phyloP scores from a whole-genome alignment of 2,113 vertebrate genomes.

The Sitta europaea region DNA sequence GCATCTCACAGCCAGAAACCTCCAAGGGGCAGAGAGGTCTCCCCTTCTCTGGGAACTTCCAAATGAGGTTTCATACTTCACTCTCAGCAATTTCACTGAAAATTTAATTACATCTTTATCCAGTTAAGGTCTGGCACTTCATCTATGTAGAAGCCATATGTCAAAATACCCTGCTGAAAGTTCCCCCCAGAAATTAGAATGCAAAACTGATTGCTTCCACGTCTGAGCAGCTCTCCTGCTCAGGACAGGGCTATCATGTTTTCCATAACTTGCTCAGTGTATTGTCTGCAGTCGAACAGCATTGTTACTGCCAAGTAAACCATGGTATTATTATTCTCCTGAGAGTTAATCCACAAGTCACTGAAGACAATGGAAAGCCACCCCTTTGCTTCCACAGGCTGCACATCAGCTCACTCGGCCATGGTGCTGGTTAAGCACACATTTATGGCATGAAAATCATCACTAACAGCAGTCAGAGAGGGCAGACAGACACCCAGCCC shows the following conservation, averaged over 20 bases:
- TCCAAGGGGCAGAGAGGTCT: background rate
- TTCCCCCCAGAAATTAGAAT: background rate
- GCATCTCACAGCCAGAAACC: background rate
- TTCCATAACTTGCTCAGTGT: slow-evolving; percentile 16
- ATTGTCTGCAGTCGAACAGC: slow-evolving; percentile 41
- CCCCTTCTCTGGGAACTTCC: background rate
- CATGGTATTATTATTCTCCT: slow-evolving; percentile 19
- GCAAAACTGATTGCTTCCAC: background rate
- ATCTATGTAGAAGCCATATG: background rate
- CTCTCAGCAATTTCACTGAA: background rate
- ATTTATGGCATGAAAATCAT: background rate
- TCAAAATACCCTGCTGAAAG: background rate
- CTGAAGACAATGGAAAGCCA: slow-evolving; percentile 23
- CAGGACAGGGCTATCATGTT: slow-evolving; percentile 27
- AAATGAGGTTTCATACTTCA: background rate
- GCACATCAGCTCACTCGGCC: background rate
- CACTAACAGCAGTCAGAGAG: background rate
- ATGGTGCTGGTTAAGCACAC: background rate
- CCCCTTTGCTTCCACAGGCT: background rate
- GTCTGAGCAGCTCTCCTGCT: background rate
- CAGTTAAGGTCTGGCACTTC: background rate
- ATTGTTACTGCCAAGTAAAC: slow-evolving; percentile 55
- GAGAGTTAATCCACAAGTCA: slow-evolving; percentile 31
- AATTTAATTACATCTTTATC: background rate
- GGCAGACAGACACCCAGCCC: background rate